Conservation (phyloP, 2,113 vertebrate species). For the Ursus arctos region DNA sequence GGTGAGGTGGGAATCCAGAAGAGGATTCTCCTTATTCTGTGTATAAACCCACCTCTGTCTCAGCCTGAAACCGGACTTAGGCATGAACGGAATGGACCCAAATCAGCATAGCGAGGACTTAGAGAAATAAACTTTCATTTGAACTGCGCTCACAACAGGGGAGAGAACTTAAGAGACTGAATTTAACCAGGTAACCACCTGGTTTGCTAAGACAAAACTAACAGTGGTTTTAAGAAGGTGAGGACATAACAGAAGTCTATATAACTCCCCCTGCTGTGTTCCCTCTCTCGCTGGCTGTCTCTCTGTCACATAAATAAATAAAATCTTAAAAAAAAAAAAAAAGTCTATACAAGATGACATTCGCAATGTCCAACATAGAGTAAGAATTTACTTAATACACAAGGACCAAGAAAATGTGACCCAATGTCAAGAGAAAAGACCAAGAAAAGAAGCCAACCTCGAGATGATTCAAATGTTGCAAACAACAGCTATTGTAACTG, state of each 20-base stretch:
- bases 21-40: neutral
- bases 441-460: neutral
- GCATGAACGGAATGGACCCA: too few relatives aligned
- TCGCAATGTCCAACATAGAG: too few relatives aligned
- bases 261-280: too few relatives aligned
- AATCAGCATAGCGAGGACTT: neutral
- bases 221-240: neutral
- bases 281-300: too few relatives aligned
- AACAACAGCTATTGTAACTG: neutral
- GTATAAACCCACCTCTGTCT: rapidly evolving
- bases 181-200: neutral
- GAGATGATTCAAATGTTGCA: neutral
- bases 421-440: neutral
- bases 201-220: neutral
- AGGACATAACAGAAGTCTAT: too few relatives aligned
- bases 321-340: too few relatives aligned
- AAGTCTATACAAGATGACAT: too few relatives aligned
- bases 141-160: rapidly evolving
- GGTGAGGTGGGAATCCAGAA: neutral
- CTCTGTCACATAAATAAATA: too few relatives aligned
- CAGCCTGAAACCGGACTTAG: neutral
- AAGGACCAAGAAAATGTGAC: neutral
- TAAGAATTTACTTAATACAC: neutral
- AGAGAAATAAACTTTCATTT: neutral
- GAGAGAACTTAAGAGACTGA: neutral